These are phyloP conservation scores for Drosophila cognata DNA, from an alignment of 2,888 invertebrate species.

Conservation along the genomic window DNA sequence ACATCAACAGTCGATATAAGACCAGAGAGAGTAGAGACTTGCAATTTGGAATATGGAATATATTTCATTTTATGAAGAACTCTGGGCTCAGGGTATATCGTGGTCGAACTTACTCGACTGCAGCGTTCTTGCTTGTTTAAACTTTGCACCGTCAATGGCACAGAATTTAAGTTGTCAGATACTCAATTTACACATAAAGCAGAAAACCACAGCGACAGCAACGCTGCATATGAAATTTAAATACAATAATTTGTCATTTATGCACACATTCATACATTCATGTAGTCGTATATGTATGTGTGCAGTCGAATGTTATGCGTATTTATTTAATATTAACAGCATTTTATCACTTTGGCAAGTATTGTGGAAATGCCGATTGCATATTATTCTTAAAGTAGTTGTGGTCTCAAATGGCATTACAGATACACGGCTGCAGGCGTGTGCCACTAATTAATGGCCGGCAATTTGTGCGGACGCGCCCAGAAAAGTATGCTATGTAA, in stretches of 20 bases:
- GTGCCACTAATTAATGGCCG: constrained; percentile 73
- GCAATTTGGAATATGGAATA: background rate
- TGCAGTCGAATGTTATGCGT: background rate
- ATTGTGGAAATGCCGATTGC: constrained; percentile 1
- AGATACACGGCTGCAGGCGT: constrained; percentile 37
- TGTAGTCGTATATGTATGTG: background rate
- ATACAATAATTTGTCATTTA: constrained; percentile 21
- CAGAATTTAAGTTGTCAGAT: constrained; percentile 9
- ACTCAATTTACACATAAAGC: constrained; percentile 28
- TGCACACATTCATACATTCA: constrained; percentile 3
- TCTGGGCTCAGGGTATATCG: background rate
- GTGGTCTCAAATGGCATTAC: constrained; percentile 55
- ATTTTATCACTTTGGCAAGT: constrained; percentile 24
- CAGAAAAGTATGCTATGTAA: constrained; percentile 60
- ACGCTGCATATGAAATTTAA: constrained; percentile 39
- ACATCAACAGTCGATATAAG: background rate
- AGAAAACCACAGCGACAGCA: constrained; percentile 27
- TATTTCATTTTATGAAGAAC: background rate
- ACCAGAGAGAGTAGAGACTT: background rate
- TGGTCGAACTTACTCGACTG: background rate
- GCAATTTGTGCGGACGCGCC: constrained; percentile 63
- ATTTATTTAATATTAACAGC: constrained; percentile 42
- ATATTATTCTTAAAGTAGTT: constrained; percentile 39
- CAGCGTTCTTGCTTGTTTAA: background rate
- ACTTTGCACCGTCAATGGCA: constrained; percentile 11